Percentiles rank a stretch among this genome's conserved stretches.
These are phyloP conservation scores for Camponotus fellah DNA, from an alignment of 2,888 invertebrate species.

Conservation along the genomic window DNA sequence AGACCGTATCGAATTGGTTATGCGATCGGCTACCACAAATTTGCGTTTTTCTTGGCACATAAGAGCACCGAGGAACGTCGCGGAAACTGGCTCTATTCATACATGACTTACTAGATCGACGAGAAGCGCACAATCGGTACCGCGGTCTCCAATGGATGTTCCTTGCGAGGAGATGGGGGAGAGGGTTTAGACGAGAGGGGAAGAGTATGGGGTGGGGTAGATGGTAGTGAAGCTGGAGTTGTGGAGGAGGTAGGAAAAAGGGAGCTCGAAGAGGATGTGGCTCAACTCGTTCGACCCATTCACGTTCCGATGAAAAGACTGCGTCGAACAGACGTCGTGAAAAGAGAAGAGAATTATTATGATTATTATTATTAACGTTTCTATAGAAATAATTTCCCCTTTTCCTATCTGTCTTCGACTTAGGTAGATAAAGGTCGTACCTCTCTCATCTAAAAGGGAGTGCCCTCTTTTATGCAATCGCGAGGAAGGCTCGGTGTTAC, in stretches of 20 bases:
- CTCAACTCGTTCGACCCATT: constrained; percentile 86
- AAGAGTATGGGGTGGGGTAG: constrained; percentile 48
- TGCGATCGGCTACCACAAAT: constrained; percentile 1
- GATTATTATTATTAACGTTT: constrained; percentile 85
- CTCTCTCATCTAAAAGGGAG: constrained; percentile 60
- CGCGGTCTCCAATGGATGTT: constrained; percentile 69
- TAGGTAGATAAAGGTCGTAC: constrained; percentile 78
- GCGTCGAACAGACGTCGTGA: constrained; percentile 83
- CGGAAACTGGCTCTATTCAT: constrained; percentile 72
- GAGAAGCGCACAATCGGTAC: constrained; percentile 72
- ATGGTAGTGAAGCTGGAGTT: constrained; percentile 66
- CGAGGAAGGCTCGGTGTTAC: constrained; percentile 69
- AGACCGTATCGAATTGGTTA: constrained; percentile 11
- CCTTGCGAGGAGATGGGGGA: constrained; percentile 61
- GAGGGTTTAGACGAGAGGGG: constrained; percentile 28
- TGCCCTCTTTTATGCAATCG: constrained; percentile 63
- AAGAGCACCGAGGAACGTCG: constrained; percentile 43
- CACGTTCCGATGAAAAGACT: constrained; percentile 84
- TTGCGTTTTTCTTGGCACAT: constrained; percentile 25
- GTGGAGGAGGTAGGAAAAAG: constrained; percentile 73
- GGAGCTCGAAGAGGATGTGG: constrained; percentile 82
- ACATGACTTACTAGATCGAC: constrained; percentile 72
- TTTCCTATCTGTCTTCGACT: constrained; percentile 83
- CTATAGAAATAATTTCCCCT: constrained; percentile 85
- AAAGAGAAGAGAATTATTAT: constrained; percentile 85